Evolutionary conservation across 2,113 vertebrate genomes (phyloP).

Genomic region (Tragelaphus strepsiceros): DNA sequence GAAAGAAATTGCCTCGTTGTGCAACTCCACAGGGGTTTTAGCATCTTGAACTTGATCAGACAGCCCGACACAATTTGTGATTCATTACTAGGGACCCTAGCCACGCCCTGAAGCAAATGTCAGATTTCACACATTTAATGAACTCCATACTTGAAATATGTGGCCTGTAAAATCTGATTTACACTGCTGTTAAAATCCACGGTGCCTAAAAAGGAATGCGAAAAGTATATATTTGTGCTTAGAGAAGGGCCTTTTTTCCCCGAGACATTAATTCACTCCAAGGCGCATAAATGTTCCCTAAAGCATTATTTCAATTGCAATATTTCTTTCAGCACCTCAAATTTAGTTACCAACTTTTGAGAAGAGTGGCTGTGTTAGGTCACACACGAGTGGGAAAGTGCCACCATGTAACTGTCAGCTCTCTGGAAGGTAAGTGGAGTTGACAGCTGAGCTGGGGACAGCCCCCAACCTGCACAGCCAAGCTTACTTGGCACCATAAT

Average conservation of each 20-base stretch:
- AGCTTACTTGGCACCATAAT: constrained; percentile 58
- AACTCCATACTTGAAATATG: constrained; percentile 82
- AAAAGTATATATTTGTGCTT: constrained; percentile 74
- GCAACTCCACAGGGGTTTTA: neutral
- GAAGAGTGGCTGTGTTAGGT: constrained; percentile 57
- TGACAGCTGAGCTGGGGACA: constrained; percentile 66
- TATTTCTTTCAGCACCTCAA: constrained; percentile 85
- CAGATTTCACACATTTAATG: constrained; percentile 85
- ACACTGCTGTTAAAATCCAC: constrained; percentile 77
- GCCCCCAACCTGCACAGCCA: constrained; percentile 55
- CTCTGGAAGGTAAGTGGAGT: neutral
- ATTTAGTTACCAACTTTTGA: constrained; percentile 67
- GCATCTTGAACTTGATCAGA: constrained; percentile 67
- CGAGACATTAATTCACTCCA: constrained; percentile 74
- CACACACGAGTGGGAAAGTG: constrained; percentile 33
- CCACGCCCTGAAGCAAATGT: constrained; percentile 80
- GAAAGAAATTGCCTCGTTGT: neutral
- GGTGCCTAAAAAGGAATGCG: constrained; percentile 72
- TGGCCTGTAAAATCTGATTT: constrained; percentile 83
- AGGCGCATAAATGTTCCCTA: constrained; percentile 68
- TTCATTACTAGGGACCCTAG: constrained; percentile 73
- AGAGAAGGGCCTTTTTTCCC: constrained; percentile 22
- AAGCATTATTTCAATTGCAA: constrained; percentile 74
- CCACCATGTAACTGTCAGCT: constrained; percentile 26
- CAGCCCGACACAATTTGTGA: constrained; percentile 72